These are phyloP conservation scores for Drusus annulatus DNA, from an alignment of 1,140 invertebrate species.

Conservation along the genomic window DNA sequence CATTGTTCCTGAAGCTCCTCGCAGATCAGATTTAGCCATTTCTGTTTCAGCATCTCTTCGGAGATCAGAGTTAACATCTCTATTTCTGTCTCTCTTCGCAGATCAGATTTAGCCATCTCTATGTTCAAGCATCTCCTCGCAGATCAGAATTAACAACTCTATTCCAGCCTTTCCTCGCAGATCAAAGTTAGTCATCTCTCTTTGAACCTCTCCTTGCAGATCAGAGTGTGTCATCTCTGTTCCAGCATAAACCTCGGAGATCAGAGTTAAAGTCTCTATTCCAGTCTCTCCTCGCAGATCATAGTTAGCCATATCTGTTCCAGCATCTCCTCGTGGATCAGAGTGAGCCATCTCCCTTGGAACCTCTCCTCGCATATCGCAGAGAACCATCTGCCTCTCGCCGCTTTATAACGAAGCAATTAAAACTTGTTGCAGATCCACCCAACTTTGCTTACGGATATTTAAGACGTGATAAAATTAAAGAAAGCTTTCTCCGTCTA, in stretches of 20 bases:
- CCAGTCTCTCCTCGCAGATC: background rate
- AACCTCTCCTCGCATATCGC: background rate
- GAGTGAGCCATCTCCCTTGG: background rate
- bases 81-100: background rate
- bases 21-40: background rate
- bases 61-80: too few relatives aligned
- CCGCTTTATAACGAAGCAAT: conserved; percentile 15
- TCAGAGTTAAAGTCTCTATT: background rate
- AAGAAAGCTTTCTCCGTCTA: conserved; percentile 27
- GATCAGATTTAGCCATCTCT: background rate
- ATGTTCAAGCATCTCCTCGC: background rate
- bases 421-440: conserved; percentile 31
- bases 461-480: conserved; percentile 39
- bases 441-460: conserved; percentile 25
- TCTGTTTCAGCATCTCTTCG: background rate
- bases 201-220: background rate
- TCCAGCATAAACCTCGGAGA: too few relatives aligned
- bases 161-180: background rate
- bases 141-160: background rate
- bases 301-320: background rate
- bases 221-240: background rate
- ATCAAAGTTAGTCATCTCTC: too few relatives aligned
- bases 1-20: too few relatives aligned
- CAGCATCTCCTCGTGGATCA: background rate
- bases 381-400: background rate